Percentiles rank a stretch among this genome's conserved stretches.
These are phyloP conservation scores for Rhincodon typus DNA, from an alignment of 2,797 vertebrate genomes.

Conservation along the genomic window DNA sequence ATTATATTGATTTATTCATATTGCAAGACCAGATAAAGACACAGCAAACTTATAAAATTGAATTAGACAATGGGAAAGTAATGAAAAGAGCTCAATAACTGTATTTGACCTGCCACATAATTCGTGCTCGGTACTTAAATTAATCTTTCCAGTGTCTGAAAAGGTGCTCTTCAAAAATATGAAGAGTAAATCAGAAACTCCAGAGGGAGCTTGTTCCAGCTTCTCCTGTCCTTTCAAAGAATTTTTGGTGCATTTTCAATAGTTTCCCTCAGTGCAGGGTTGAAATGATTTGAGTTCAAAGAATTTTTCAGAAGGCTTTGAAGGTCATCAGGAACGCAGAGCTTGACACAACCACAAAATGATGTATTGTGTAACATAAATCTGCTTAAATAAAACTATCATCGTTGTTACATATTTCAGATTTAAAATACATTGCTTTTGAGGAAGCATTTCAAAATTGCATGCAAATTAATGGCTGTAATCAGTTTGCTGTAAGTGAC, in stretches of 20 bases:
- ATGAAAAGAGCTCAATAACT: not conserved
- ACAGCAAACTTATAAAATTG: not conserved
- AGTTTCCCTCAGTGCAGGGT: not conserved
- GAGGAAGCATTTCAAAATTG: slow-evolving; percentile 7
- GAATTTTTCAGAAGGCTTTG: not conserved
- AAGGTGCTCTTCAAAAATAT: not conserved
- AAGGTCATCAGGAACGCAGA: not conserved
- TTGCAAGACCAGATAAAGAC: not conserved
- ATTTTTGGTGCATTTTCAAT: not conserved
- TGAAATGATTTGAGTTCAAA: not conserved
- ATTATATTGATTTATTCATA: not conserved
- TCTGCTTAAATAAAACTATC: not conserved
- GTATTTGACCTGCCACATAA: not conserved
- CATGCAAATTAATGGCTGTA: slow-evolving; percentile 13
- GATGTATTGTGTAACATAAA: not conserved
- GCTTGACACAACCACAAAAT: not conserved
- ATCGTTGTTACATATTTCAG: not conserved
- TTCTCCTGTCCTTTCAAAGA: not conserved
- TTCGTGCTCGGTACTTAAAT: not conserved
- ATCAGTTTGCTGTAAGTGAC: not conserved
- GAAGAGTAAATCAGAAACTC: not conserved
- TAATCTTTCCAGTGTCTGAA: not conserved
- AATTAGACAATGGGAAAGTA: not conserved
- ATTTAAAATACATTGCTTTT: no score
- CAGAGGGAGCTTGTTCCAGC: not conserved